Base-by-base conservation (phyloP, 2,113 vertebrate genomes). In the Hippocampus abdominalis region DNA sequence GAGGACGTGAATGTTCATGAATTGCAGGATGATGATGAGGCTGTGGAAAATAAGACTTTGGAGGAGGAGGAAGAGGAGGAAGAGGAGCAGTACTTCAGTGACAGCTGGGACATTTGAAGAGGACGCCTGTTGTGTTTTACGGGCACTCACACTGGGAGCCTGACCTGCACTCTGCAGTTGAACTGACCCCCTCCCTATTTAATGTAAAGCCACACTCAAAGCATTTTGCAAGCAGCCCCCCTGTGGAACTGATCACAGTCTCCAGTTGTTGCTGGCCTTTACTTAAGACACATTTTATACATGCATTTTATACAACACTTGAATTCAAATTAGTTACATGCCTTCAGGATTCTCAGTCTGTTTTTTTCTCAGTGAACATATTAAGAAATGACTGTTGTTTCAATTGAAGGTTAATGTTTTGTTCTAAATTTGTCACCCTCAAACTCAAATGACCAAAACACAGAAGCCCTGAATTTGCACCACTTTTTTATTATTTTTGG, bases 41-140 rank as follows among this genome's bases (percentile, higher is more conserved):
- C 77, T 23, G 74, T 82, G 80, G 72, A 82, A 73, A 84, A 82
- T 66, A 79, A 57, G 49, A 80, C 64, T n/a, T 77, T 77, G 29
- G 84, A 87, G 5, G 80, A 93, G 21, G 87, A 66, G 9, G 91
- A 81, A 53, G 91, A 90, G 13, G 89, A 73, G 15, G 92, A 84
- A 27, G 92, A 91, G 70, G 94, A 92, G 88, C 89, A 92, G 88
- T 92, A 92, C 75, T 92, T 91, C 81, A 86, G 86, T 82, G 91
- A 93, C 93, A 94, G 94, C 93, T 95, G 92, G 90, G 92, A 93
- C 72, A 90, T 90, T 84, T 93, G 90, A 92, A 69, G 81, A 70
- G 75, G 76, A 79, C 60, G 67, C 68, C 64, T 69, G 74, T 68
- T 56, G 73, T 70, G 81, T 77, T 65, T 84, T 81, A 76, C 75